These are phyloP conservation scores for Sinopyrophorus schimmeli DNA, from an alignment of 2,888 invertebrate species.

Conservation along the genomic window DNA sequence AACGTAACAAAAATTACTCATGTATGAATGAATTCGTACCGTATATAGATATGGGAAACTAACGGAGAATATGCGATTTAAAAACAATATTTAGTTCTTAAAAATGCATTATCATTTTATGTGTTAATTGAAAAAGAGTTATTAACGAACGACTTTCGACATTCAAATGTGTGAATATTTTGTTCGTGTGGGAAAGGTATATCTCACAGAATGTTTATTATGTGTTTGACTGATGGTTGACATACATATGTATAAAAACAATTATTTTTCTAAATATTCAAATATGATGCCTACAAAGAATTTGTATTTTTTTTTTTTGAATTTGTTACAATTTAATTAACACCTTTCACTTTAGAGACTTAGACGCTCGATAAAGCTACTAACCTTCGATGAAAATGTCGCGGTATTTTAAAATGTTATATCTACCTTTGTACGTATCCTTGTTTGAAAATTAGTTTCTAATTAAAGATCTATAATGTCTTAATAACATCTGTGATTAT, in stretches of 20 bases:
- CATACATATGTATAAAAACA: slow-evolving; percentile 5
- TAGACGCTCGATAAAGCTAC: slow-evolving; percentile 29
- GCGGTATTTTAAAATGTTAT: slow-evolving; percentile 15
- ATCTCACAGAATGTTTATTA: slow-evolving; percentile 2
- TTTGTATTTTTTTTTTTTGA: too few relatives aligned
- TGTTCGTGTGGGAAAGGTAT: slow-evolving; percentile 15
- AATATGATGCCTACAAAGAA: slow-evolving; percentile 8
- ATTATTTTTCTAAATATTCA: slow-evolving; percentile 10
- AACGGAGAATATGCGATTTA: slow-evolving; percentile 13
- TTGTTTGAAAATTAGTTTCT: too few relatives aligned
- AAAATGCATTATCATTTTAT: not conserved
- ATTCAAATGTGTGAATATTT: slow-evolving; percentile 20
- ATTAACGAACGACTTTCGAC: slow-evolving; percentile 9
- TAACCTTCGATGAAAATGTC: slow-evolving; percentile 32
- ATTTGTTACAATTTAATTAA: slow-evolving; percentile 3
- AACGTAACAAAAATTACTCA: slow-evolving; percentile 30
- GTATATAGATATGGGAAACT: slow-evolving; percentile 13
- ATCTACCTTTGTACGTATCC: too few relatives aligned
- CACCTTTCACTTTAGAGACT: slow-evolving; percentile 35
- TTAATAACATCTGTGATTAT: too few relatives aligned
- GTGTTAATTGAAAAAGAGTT: not conserved
- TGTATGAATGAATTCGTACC: slow-evolving; percentile 25
- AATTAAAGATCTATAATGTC: too few relatives aligned
- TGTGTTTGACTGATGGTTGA: slow-evolving; percentile 1
- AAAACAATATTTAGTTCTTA: not conserved